Percentiles rank a stretch among this genome's conserved stretches.
Evolutionary conservation across 2,113 vertebrate genomes (phyloP).

Genomic region (Tringa solitaria): DNA sequence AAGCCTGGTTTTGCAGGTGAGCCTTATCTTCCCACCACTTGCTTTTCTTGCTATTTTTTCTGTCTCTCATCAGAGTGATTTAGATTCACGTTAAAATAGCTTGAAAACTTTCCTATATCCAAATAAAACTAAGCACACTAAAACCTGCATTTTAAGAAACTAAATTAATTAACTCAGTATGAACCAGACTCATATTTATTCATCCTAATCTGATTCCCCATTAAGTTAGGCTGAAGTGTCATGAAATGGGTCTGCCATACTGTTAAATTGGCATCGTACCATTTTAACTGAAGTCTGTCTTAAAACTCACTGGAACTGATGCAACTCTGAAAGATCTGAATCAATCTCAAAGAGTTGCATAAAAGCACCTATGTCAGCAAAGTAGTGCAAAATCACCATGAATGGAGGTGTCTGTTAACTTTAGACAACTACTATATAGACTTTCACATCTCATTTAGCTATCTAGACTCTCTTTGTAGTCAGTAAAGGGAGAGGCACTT

Average conservation of each 20-base stretch:
- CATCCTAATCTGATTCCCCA: background rate
- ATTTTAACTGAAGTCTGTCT: background rate
- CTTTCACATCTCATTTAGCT: background rate
- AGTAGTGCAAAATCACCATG: background rate
- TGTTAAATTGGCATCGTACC: fast-evolving
- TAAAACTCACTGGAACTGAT: background rate
- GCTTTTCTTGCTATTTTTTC: background rate
- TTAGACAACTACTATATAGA: background rate
- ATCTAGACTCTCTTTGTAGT: background rate
- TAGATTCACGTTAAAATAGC: background rate
- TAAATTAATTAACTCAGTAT: background rate
- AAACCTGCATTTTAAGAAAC: background rate
- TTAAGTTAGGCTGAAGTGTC: background rate
- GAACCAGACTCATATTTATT: background rate
- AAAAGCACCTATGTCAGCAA: background rate
- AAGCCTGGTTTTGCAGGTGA: background rate
- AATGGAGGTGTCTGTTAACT: background rate
- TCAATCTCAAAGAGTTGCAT: background rate
- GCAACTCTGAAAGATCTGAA: background rate
- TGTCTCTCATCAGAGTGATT: background rate
- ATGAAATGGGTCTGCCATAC: background rate
- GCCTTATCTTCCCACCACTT: background rate
- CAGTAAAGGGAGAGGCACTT: background rate
- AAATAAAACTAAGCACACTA: background rate
- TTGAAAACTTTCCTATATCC: background rate